Percentiles rank a stretch among this genome's conserved stretches.
Conservation (phyloP, 2,888 invertebrate species). For the Scaptodrosophila latifasciaeformis region DNA sequence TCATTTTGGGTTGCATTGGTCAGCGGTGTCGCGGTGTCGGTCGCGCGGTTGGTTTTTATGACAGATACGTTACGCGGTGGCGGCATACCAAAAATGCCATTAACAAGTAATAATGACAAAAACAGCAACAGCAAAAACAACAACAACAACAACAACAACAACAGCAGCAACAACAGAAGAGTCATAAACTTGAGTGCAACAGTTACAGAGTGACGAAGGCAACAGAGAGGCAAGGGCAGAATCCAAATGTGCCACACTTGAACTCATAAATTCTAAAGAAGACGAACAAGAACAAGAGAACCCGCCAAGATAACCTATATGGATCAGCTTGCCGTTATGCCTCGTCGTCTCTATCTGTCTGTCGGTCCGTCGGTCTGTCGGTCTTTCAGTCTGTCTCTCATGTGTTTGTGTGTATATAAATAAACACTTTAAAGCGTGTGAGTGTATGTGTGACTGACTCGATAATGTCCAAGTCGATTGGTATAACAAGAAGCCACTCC, state of each 20-base stretch:
- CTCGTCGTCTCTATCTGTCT: not conserved
- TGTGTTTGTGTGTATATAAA: conserved; percentile 19
- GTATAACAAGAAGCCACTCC: too few species aligned
- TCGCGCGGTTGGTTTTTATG: conserved; percentile 46
- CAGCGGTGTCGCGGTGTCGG: conserved; percentile 6
- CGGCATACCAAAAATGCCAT: conserved; percentile 51
- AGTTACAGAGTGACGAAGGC: conserved; percentile 13
- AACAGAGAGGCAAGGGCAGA: not conserved
- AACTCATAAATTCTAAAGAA: conserved; percentile 64
- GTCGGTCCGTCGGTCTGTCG: not conserved
- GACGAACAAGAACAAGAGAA: too few species aligned
- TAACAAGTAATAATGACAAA: conserved; percentile 63
- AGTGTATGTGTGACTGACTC: not conserved
- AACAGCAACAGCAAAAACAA: conserved; percentile 8
- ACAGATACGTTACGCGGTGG: too few species aligned
- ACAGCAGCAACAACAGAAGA: conserved; percentile 4
- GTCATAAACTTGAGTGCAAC: conserved; percentile 33
- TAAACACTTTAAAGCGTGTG: conserved; percentile 17
- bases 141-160: conserved; percentile 23
- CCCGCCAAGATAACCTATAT: conserved; percentile 63
- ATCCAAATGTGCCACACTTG: too few species aligned
- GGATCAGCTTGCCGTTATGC: conserved; percentile 7
- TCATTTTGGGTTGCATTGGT: too few species aligned
- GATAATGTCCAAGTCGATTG: too few species aligned
- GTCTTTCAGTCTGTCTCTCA: not conserved